These are phyloP conservation scores for Dicrurus megarhynchus DNA, from an alignment of 2,113 vertebrate genomes.

Conservation along the genomic window DNA sequence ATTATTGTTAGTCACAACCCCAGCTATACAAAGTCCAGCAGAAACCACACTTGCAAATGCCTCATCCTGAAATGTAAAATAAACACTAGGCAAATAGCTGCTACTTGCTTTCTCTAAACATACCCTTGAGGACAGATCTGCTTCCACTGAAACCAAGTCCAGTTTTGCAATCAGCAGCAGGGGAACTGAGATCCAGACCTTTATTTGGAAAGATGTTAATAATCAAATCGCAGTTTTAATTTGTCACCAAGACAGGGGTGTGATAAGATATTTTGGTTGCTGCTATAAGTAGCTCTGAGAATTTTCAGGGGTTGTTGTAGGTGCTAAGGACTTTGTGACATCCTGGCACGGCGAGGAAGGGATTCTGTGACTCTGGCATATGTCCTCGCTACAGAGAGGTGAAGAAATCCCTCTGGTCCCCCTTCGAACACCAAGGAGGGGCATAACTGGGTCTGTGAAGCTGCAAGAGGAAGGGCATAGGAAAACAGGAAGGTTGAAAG, in stretches of 20 bases:
- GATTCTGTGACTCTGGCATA: constrained; percentile 12
- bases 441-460: background rate
- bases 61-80: constrained; percentile 51
- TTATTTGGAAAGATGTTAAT: constrained; percentile 29
- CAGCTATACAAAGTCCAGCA: constrained; percentile 28
- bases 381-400: background rate
- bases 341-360: background rate
- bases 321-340: constrained; percentile 43
- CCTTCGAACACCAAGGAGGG: background rate
- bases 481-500: constrained; percentile 43
- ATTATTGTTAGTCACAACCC: constrained; percentile 23
- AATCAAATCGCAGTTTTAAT: constrained; percentile 40
- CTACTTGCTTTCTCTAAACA: constrained; percentile 27
- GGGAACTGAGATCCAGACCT: background rate
- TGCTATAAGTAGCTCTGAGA: constrained; percentile 27
- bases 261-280: constrained; percentile 9
- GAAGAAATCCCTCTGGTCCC: constrained; percentile 32
- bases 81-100: constrained; percentile 34
- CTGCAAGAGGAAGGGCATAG: background rate
- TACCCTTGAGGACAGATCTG: background rate
- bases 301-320: constrained; percentile 2
- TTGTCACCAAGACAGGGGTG: constrained; percentile 37
- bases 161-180: background rate
- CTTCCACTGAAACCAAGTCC: background rate
- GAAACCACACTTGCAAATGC: constrained; percentile 23